Conservation (phyloP, 2,113 vertebrate species). For the Sciurus niger region DNA sequence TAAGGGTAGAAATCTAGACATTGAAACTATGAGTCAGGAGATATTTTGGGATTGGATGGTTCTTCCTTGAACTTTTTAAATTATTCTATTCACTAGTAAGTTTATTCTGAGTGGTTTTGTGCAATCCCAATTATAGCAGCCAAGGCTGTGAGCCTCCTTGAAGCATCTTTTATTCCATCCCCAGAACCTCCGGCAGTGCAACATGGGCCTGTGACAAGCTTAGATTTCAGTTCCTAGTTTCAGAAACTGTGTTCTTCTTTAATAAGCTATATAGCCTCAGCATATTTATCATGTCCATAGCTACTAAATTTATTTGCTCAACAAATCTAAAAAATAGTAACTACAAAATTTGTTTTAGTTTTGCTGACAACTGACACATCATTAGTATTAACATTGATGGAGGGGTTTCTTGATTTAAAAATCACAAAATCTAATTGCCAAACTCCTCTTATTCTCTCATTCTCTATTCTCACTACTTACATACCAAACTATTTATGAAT, state of each 20-base stretch:
- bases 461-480: neutral
- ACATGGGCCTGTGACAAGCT: neutral
- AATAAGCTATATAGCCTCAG: neutral
- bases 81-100: neutral
- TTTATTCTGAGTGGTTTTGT: neutral
- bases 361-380: neutral
- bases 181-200: neutral
- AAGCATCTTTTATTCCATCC: neutral
- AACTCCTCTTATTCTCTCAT: neutral
- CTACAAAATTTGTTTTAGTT: neutral
- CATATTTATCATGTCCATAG: neutral
- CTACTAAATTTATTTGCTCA: neutral
- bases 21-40: slow-evolving; percentile 24
- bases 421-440: neutral
- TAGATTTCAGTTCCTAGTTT: neutral
- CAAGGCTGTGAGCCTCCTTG: neutral
- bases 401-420: neutral
- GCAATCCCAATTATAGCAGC: neutral
- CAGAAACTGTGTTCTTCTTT: neutral
- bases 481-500: slow-evolving; percentile 20
- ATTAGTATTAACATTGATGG: neutral
- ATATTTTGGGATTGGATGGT: neutral
- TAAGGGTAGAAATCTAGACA: neutral
- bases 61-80: neutral
- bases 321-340: neutral